Base-by-base conservation (phyloP, 1,140 invertebrate species). In the Heliconius himera region DNA sequence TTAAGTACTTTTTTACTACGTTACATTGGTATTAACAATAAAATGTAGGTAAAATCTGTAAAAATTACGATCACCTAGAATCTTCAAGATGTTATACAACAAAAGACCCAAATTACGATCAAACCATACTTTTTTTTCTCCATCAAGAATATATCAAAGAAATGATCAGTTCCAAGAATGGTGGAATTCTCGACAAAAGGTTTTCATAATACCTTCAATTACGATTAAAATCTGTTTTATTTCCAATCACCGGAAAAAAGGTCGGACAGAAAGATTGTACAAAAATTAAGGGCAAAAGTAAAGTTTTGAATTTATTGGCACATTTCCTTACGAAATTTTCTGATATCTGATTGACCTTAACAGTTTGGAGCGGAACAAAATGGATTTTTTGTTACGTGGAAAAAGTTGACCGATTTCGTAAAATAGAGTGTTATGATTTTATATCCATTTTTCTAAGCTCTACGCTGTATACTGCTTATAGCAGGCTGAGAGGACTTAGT, bases 291-390 rank as follows among this genome's bases (percentile, higher is more conserved):
- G 60, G n/a, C 22, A 26, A 66, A 66, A 3, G 56, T 60, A 60
- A 60, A 60, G 60, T 66, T 66, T 66, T 66, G 60, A 66, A 66
- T 66, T 66, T 66, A 66, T 66, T 66, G 60, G 22, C 60, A 66
- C 60, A 66, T 66, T 66, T 26, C 26, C 60, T 66, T 66, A 20
- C 22, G 60, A 66, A 66, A 22, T 66, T 66, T 26, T 26, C 22
- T 66, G 60, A 66, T 66, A 66, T 66, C 60, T 66, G 60, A 66
- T 66, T 66, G 60, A 66, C 60, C 60, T 66, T 66, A 66, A 66
- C 60, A 9, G 22, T 1, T 66, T 66, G 9, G 60, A 66, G 60
- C 60, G 9, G 26, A 66, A 26, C n/a, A 3, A 3, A 3, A 22
- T 1, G 54, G 20, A 66, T 29, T 66, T 56, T n/a, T 22, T 56